Percentiles rank a stretch among this genome's conserved stretches.
Conservation (phyloP, 2,113 vertebrate genomes). For the Psammodynastes pulverulentus region DNA sequence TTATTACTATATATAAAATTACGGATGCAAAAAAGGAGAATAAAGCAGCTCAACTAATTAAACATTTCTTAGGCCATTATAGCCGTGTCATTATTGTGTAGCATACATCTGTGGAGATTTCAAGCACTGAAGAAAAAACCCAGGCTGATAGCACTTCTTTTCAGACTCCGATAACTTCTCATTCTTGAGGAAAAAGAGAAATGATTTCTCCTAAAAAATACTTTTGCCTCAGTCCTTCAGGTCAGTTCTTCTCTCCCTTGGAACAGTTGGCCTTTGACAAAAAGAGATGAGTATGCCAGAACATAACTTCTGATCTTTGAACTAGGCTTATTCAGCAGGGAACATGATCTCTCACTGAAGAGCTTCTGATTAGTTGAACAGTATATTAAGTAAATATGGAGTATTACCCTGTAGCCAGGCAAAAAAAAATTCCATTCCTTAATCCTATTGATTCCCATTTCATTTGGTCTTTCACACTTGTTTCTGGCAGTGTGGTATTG, state of each 20-base stretch:
- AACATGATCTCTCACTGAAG: constrained; percentile 16
- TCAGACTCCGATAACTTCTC: background rate
- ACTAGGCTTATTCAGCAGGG: constrained; percentile 5
- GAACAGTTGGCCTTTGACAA: constrained; percentile 9
- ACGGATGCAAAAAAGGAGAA: constrained; percentile 17
- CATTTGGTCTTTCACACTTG: constrained; percentile 34
- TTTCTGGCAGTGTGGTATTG: background rate
- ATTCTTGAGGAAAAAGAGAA: background rate
- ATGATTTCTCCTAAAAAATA: background rate
- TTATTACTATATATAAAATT: constrained; percentile 39
- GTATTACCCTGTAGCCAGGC: background rate
- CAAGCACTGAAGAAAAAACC: background rate
- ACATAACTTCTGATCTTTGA: constrained; percentile 24
- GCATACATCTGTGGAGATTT: background rate
- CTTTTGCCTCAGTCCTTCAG: constrained; percentile 10
- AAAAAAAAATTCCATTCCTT: constrained; percentile 38
- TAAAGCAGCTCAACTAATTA: constrained; percentile 36
- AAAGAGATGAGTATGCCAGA: constrained; percentile 19
- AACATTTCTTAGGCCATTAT: constrained; percentile 6
- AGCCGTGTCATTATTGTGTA: background rate
- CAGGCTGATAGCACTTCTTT: background rate
- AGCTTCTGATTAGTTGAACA: constrained; percentile 30
- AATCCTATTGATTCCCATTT: constrained; percentile 20
- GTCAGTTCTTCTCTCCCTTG: background rate
- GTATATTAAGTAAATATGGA: constrained; percentile 26